phyloP scores from a whole-genome alignment of 2,113 vertebrate species.

The Rattus norvegicus region DNA sequence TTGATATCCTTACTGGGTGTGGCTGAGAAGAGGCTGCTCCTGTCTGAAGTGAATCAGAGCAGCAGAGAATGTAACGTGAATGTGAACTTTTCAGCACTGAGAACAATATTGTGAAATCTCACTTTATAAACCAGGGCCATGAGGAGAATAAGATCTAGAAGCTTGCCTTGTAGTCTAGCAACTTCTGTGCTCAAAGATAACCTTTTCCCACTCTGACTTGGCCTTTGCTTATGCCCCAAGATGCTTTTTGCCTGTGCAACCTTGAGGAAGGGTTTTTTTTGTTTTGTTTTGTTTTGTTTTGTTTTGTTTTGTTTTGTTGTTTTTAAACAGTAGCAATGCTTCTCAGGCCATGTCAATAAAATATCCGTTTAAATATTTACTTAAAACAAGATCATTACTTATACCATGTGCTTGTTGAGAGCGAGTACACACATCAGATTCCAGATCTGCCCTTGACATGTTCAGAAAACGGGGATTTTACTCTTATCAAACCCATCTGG shows the following conservation, averaged over 20 bases:
- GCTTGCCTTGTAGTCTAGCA: slow-evolving; percentile 33
- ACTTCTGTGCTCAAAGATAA: slow-evolving; percentile 2
- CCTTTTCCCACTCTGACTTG: background rate
- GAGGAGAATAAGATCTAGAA: background rate
- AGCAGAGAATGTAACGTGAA: background rate
- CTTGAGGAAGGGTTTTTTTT: background rate
- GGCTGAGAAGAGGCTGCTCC: background rate
- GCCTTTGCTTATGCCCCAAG: background rate
- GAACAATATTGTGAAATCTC: slow-evolving; percentile 19
- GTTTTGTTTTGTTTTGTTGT: too few species aligned
- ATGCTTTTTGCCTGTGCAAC: background rate
- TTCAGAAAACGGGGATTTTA: slow-evolving; percentile 32
- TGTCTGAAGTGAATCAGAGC: background rate
- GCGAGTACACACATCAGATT: background rate
- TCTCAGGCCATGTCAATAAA: background rate
- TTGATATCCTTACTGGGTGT: background rate
- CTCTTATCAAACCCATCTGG: background rate
- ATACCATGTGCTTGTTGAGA: background rate
- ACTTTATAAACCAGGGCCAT: background rate
- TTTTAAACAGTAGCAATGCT: background rate
- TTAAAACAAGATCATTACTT: background rate
- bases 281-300: too few species aligned
- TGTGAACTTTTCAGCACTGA: slow-evolving; percentile 39
- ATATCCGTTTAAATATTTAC: slow-evolving; percentile 8
- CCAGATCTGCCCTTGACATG: background rate